phyloP scores from a whole-genome alignment of 1,140 invertebrate genomes.

The Aphis craccivora region DNA sequence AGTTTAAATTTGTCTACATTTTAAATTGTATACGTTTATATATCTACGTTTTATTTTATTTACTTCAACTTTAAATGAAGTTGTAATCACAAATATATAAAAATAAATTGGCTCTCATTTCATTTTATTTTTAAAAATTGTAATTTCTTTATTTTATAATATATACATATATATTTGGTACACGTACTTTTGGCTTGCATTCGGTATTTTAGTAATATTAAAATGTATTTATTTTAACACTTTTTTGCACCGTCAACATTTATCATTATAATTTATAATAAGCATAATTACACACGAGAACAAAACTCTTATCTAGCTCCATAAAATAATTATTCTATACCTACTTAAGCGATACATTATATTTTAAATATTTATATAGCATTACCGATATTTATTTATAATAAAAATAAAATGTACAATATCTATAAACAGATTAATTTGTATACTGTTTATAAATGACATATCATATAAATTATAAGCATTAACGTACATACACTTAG shows the following conservation, averaged over 20 bases:
- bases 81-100: conserved; percentile 36
- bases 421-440: not conserved
- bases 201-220: conserved; percentile 41
- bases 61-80: conserved; percentile 35
- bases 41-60: conserved; percentile 38
- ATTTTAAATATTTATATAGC: not conserved
- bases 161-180: not conserved
- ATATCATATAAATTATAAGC: not conserved
- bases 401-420: not conserved
- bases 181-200: conserved; percentile 47
- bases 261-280: conserved; percentile 46
- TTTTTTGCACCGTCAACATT: conserved; percentile 21
- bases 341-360: not conserved
- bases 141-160: conserved; percentile 35
- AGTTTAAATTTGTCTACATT: conserved; percentile 45
- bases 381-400: not conserved
- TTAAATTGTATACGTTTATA: conserved; percentile 13
- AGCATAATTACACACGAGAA: not conserved
- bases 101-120: conserved; percentile 42
- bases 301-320: not conserved
- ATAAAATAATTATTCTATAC: conserved; percentile 6
- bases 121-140: conserved; percentile 54
- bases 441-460: not conserved
- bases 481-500: not conserved
- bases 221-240: conserved; percentile 38